Base-by-base conservation (phyloP, 2,113 vertebrate species). In the Chunga burmeisteri region DNA sequence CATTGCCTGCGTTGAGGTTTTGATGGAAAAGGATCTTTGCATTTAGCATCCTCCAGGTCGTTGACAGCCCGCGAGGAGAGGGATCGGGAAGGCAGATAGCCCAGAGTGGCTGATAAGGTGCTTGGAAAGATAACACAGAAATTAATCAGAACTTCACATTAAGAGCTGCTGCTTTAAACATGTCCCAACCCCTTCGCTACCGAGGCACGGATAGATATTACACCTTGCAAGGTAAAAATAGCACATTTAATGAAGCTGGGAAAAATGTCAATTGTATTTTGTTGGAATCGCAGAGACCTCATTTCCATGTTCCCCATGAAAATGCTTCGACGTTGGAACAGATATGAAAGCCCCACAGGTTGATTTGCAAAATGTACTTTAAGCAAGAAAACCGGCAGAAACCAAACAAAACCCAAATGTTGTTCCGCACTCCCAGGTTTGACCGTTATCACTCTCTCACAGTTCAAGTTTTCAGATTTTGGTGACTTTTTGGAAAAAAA, bases 151-250 rank as follows among this genome's bases (percentile, higher is more conserved):
- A 71, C 40, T 91, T 91, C 56, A 11, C 2, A 61, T 34, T n/a
- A 77, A 27, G 68, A 89, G 59, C 86, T 74, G 86, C 77, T 67
- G 77, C 93, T 87, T 81, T 44, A 84, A 89, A 74, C 21, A 2
- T 52, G 70, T 80, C 89, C 93, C 73, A 34, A 34, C 70, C 74
- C 84, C 73, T 91, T 65, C 0, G 0, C 75, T 77, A 2, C 91
- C 0, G 4, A 68, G 38, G 46, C 72, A 21, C 2, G 21, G 89
- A 14, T 23, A 79, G 87, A 90, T 72, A 44, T 53, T 32, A 3
- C 93, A 95, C 84, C 87, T 82, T 17, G 73, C 11, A 11, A 91
- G 74, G 89, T 82, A 96, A 96, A 96, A 96, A 93, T 81, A 94
- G 86, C 89, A 89, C 86, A 17, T 91, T 75, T 87, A 96, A 94